Conservation (phyloP, 2,113 vertebrate species). For the Carlito syrichta region DNA sequence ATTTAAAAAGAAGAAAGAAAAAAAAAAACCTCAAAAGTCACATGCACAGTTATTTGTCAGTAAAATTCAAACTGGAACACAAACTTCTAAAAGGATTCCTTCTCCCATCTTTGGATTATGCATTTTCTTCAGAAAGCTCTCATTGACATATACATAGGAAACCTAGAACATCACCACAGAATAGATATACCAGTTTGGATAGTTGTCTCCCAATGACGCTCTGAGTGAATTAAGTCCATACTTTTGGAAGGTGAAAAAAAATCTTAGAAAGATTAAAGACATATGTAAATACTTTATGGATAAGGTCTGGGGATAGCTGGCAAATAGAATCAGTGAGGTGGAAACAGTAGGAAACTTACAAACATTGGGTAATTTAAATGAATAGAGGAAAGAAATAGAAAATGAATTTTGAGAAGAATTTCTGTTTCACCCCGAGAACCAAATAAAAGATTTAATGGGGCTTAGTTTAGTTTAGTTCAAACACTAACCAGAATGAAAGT, state of each 20-base stretch:
- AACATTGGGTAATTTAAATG: background rate
- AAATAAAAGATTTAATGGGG: background rate
- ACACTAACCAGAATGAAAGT: slow-evolving; percentile 21
- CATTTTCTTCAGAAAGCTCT: background rate
- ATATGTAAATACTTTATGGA: background rate
- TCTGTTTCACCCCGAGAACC: background rate
- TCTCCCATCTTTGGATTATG: background rate
- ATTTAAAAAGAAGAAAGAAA: background rate
- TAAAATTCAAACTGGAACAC: background rate
- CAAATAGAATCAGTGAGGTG: background rate
- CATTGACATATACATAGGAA: background rate
- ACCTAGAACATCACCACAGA: background rate
- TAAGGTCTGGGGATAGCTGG: background rate
- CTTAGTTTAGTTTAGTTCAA: slow-evolving; percentile 45
- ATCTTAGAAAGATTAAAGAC: background rate
- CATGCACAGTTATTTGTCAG: background rate
- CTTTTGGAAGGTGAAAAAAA: background rate
- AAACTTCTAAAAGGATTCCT: background rate
- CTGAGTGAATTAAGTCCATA: background rate
- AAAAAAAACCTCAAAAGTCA: background rate
- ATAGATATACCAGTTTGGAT: background rate
- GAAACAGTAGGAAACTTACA: background rate
- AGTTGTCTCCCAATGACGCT: background rate
- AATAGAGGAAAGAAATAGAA: background rate
- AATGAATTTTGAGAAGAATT: background rate